Percentiles rank a stretch among this genome's conserved stretches.
These are phyloP conservation scores for Pyrgilauda ruficollis DNA, from an alignment of 2,113 vertebrate species.

Conservation along the genomic window DNA sequence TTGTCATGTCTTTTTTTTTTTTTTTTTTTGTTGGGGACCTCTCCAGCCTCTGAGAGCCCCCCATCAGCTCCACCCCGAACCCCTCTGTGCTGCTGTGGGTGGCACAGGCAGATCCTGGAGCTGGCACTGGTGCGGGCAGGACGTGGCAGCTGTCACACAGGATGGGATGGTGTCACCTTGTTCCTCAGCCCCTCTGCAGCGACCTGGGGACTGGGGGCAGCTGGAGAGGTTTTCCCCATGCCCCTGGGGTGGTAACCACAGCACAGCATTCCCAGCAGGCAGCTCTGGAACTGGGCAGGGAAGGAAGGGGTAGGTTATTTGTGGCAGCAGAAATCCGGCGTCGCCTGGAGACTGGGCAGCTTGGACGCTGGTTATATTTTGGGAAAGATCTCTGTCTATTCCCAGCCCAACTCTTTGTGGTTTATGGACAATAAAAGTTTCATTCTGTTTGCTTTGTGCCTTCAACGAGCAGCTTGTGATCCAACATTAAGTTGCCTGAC, in stretches of 20 bases:
- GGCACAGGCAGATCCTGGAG: background rate
- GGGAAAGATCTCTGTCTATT: background rate
- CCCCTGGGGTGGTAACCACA: background rate
- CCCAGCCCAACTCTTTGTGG: background rate
- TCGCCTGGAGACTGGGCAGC: fast-evolving
- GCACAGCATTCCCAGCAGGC: conserved; percentile 59
- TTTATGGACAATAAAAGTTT: background rate
- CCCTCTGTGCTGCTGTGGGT: background rate
- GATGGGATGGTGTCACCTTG: background rate
- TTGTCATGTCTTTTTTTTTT: fast-evolving
- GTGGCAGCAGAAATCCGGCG: fast-evolving
- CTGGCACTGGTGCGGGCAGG: background rate
- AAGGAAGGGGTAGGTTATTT: background rate
- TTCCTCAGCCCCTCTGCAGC: background rate
- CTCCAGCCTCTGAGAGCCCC: background rate
- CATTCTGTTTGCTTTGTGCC: background rate
- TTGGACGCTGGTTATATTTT: background rate
- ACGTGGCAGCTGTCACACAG: background rate
- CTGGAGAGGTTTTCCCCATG: background rate
- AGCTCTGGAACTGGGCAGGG: conserved; percentile 63
- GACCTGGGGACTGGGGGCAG: fast-evolving
- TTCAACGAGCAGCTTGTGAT: background rate
- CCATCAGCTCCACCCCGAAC: fast-evolving
- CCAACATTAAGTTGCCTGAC: background rate
- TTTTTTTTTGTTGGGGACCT: background rate